These are phyloP conservation scores for Drosophila burlai DNA, from an alignment of 1,140 invertebrate species.

Conservation along the genomic window DNA sequence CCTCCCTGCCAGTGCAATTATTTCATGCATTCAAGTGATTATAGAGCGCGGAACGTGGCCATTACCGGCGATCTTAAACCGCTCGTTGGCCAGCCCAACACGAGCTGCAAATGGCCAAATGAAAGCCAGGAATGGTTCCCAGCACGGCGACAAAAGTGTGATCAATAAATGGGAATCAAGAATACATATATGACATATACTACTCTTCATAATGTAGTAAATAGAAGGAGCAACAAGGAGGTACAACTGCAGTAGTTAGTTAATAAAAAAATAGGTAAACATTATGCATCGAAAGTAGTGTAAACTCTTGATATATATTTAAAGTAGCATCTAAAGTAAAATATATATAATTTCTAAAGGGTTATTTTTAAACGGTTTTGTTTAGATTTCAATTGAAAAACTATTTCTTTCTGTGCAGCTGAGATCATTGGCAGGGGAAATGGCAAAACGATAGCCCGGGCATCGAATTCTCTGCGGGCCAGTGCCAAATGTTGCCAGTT, in stretches of 20 bases:
- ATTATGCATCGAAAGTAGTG: too few relatives aligned
- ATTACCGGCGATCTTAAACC: constrained; percentile 77
- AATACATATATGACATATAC: too few relatives aligned
- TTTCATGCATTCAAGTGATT: constrained; percentile 58
- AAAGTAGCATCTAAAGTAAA: too few relatives aligned
- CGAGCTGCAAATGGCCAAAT: constrained; percentile 55
- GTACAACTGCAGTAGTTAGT: too few relatives aligned
- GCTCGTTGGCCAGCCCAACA: constrained; percentile 39
- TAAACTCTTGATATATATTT: too few relatives aligned
- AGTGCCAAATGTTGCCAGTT: constrained; percentile 38
- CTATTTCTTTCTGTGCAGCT: not conserved
- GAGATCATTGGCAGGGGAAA: not conserved
- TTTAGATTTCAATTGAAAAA: too few relatives aligned
- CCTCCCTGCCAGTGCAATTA: constrained; percentile 34
- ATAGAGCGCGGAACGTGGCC: constrained; percentile 69
- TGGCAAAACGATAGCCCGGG: constrained; percentile 23
- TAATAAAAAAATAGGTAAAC: too few relatives aligned
- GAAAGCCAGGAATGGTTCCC: constrained; percentile 17
- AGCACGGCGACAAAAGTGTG: constrained; percentile 12
- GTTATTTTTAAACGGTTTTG: too few relatives aligned
- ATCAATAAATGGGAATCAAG: not conserved
- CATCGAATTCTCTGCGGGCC: constrained; percentile 38
- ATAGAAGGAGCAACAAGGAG: too few relatives aligned
- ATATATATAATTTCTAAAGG: too few relatives aligned
- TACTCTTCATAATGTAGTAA: too few relatives aligned